Percentiles rank a stretch among this genome's conserved stretches.
Evolutionary conservation across 1,140 invertebrate species (phyloP).

Genomic region (Drosophila fuyamai): DNA sequence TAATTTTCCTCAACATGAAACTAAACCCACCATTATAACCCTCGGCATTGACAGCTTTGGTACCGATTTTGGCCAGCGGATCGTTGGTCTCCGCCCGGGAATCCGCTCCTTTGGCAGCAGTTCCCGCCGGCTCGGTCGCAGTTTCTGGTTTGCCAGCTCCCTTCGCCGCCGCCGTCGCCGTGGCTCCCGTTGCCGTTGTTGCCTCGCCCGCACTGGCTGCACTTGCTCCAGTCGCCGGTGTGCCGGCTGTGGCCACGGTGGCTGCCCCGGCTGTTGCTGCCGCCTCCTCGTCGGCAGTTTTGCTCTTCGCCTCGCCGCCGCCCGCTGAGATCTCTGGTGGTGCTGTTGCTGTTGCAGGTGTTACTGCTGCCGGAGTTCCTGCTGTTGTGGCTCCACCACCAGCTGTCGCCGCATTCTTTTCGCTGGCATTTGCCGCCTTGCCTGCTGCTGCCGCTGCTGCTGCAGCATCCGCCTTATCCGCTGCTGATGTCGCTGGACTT

Average conservation of each 20-base stretch:
- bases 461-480: background rate
- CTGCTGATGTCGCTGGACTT: background rate
- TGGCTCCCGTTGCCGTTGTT: constrained; percentile 4
- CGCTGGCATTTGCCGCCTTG: background rate
- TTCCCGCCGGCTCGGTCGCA: constrained; percentile 9
- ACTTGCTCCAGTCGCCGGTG: constrained; percentile 8
- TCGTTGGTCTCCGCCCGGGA: constrained; percentile 17
- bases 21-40: constrained; percentile 44
- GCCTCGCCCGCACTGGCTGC: constrained; percentile 4
- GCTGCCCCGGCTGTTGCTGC: constrained; percentile 8
- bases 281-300: constrained; percentile 33
- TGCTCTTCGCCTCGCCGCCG: constrained; percentile 41
- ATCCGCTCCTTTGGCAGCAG: constrained; percentile 36
- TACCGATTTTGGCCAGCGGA: constrained; percentile 20
- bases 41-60: constrained; percentile 29
- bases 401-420: constrained; percentile 3
- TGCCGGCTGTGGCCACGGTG: constrained; percentile 2
- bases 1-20: no score
- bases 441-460: background rate
- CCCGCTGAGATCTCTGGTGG: constrained; percentile 60
- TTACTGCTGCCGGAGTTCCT: constrained; percentile 20
- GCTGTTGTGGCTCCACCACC: background rate
- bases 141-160: constrained; percentile 26
- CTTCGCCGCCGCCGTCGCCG: constrained; percentile 20
- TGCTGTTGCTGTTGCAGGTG: constrained; percentile 18